phyloP scores from a whole-genome alignment of 2,797 vertebrate species.

The Chiroxiphia lanceolata region DNA sequence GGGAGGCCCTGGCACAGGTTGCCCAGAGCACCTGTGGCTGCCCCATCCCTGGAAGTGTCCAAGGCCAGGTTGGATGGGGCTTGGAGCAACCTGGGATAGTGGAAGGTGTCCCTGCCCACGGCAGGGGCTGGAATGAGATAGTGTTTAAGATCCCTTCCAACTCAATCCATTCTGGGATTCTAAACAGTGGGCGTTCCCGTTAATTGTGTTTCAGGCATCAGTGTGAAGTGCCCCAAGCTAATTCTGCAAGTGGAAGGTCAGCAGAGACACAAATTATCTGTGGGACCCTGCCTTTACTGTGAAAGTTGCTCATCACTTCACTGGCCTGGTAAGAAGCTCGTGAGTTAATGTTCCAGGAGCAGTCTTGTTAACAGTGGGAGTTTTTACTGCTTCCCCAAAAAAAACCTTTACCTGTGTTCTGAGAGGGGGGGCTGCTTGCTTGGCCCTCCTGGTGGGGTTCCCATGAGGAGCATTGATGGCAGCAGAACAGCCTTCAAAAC shows the following conservation, averaged over 20 bases:
- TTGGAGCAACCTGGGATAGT: fast-evolving
- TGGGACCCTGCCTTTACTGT: neutral
- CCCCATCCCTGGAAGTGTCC: neutral
- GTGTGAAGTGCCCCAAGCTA: neutral
- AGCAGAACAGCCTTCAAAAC: neutral
- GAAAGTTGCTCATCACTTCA: neutral
- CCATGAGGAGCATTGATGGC: neutral
- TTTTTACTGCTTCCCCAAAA: neutral
- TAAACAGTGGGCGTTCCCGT: neutral
- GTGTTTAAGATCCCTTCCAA: neutral
- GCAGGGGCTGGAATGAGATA: neutral
- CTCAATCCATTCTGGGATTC: neutral
- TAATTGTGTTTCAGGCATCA: neutral
- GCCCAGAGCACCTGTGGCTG: neutral
- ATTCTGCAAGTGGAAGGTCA: neutral
- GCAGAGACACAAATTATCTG: neutral
- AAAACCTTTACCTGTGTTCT: neutral
- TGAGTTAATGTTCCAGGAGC: neutral
- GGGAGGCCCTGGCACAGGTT: fast-evolving
- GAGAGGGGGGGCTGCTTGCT: neutral
- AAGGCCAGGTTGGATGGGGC: fast-evolving
- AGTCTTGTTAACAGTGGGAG: neutral
- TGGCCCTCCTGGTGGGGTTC: neutral
- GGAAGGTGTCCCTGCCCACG: neutral
- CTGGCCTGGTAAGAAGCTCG: neutral